Percentiles rank a stretch among this genome's conserved stretches.
Evolutionary conservation across 1,140 invertebrate species (phyloP).

Genomic region (Stegodyphus dumicola): DNA sequence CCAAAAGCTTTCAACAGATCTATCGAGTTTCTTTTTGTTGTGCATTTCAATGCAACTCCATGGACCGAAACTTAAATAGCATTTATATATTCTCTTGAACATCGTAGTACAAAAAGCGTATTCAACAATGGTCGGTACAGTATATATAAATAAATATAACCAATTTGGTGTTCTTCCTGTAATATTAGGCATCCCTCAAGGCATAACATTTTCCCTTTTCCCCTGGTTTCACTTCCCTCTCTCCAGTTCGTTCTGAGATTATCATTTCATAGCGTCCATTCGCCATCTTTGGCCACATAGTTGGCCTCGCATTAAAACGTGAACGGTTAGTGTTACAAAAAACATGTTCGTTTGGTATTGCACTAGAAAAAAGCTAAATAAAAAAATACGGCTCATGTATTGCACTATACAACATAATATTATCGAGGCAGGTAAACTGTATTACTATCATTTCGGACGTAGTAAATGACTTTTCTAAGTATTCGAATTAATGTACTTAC

Average conservation of each 20-base stretch:
- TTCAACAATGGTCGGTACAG: slow-evolving; percentile 14
- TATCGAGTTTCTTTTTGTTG: background rate
- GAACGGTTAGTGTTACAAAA: no score
- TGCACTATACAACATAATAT: no score
- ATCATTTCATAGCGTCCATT: background rate
- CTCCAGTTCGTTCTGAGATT: background rate
- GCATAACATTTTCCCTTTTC: background rate
- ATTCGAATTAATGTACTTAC: no score
- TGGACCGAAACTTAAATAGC: slow-evolving; percentile 8
- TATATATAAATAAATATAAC: slow-evolving; percentile 55
- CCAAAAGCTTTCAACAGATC: background rate
- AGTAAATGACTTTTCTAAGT: no score
- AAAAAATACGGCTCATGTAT: no score
- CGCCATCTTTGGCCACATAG: background rate
- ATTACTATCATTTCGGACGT: no score
- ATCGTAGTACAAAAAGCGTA: background rate
- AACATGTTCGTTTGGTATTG: no score
- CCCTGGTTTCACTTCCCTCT: background rate
- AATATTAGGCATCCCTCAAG: slow-evolving; percentile 14
- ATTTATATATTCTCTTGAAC: slow-evolving; percentile 16
- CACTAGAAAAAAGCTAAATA: no score
- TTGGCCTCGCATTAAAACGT: no score
- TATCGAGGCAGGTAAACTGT: no score
- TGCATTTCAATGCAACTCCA: background rate
- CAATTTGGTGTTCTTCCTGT: slow-evolving; percentile 31